Conservation (phyloP, 2,113 vertebrate genomes). For the Hyperopisus bebe region DNA sequence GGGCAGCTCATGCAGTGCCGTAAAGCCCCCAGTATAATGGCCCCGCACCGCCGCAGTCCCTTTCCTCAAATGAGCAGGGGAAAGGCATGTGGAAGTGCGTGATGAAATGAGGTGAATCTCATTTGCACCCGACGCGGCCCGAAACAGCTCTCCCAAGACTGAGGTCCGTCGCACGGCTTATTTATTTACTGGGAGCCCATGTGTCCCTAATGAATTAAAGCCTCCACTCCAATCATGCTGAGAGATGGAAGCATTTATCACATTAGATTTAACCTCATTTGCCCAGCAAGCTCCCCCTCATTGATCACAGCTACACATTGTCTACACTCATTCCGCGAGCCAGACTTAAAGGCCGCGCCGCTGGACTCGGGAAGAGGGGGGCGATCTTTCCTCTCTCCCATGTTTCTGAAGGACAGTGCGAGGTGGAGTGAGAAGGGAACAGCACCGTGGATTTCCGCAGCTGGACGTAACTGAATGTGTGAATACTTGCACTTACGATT, state of each 20-base stretch:
- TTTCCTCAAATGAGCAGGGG: not conserved
- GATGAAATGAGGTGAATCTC: not conserved
- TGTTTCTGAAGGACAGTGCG: not conserved
- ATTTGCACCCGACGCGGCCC: not conserved
- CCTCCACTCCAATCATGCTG: slow-evolving; percentile 39
- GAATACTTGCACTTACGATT: not conserved
- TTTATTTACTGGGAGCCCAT: slow-evolving; percentile 41
- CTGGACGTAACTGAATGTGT: not conserved
- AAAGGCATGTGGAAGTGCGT: not conserved
- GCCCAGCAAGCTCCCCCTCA: slow-evolving; percentile 37
- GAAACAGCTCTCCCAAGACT: slow-evolving; percentile 23
- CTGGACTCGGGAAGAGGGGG: not conserved
- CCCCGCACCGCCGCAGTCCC: not conserved
- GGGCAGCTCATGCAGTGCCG: not conserved
- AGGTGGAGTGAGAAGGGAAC: not conserved
- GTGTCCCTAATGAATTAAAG: slow-evolving; percentile 48
- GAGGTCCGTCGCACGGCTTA: slow-evolving; percentile 34
- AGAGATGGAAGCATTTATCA: slow-evolving; percentile 50
- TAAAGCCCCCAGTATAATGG: not conserved
- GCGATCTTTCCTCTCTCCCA: not conserved
- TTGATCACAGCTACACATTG: slow-evolving; percentile 48
- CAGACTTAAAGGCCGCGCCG: slow-evolving; percentile 26
- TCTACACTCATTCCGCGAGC: slow-evolving; percentile 39
- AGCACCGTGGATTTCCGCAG: not conserved
- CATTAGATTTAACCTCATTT: slow-evolving; percentile 52